A percentile compares a stretch with the other conserved stretches of the same genome.
Conservation (phyloP, 2,113 vertebrate genomes). For the Rousettus leschenaultii region DNA sequence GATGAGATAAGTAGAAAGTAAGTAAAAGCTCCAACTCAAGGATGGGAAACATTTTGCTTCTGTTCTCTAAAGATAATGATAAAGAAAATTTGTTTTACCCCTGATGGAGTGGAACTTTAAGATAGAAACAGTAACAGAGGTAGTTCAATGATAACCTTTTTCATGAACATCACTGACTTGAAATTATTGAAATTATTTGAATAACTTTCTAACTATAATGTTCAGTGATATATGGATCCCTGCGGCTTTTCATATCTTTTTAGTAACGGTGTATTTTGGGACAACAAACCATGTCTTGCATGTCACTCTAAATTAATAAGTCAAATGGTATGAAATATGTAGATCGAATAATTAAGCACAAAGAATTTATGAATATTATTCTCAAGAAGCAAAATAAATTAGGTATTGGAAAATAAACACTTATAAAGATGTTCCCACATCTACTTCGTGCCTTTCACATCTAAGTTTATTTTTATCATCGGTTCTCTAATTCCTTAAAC, state of each 20-base stretch:
- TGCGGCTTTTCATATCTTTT: not conserved
- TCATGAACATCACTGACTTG: not conserved
- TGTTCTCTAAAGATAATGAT: constrained; percentile 44
- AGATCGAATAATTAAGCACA: not conserved
- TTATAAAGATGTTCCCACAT: not conserved
- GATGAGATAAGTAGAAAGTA: constrained; percentile 77
- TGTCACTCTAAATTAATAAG: not conserved
- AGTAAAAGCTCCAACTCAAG: constrained; percentile 54
- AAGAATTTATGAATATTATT: not conserved
- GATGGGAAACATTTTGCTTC: constrained; percentile 66
- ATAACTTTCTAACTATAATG: not conserved
- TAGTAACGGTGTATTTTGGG: not conserved
- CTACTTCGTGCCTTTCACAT: not conserved
- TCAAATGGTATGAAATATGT: not conserved
- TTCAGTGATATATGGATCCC: not conserved
- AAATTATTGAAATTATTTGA: not conserved
- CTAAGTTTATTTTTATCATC: not conserved
- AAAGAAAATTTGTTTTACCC: constrained; percentile 62
- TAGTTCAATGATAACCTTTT: not conserved
- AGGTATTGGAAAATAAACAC: not conserved
- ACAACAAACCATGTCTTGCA: not conserved
- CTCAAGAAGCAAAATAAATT: not conserved
- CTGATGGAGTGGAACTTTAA: constrained; percentile 17
- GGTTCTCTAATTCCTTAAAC: not conserved
- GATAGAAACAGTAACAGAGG: not conserved